Percentiles rank a stretch among this genome's conserved stretches.
phyloP scores from a whole-genome alignment of 2,113 vertebrate genomes.

The Mustelus asterias region DNA sequence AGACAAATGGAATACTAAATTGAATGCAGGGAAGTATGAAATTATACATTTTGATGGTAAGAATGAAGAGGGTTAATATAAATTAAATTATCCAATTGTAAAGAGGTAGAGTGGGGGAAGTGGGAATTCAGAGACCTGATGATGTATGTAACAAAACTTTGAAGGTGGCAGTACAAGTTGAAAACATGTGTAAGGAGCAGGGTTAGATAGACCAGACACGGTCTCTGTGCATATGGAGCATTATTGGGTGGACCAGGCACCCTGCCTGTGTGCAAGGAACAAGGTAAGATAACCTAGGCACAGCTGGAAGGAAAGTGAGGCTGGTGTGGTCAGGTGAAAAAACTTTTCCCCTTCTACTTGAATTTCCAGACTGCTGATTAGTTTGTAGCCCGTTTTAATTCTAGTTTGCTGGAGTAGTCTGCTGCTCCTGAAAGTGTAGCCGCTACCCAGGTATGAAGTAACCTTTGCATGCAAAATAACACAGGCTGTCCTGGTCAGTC shows the following conservation, averaged over 20 bases:
- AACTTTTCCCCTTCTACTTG: neutral
- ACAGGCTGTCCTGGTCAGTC: neutral
- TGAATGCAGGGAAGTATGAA: neutral
- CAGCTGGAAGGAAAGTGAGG: neutral
- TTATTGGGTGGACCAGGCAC: neutral
- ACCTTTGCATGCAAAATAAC: neutral
- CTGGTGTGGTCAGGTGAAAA: neutral
- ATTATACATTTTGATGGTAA: neutral
- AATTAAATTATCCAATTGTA: neutral
- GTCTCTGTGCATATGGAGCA: neutral
- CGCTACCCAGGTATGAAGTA: neutral
- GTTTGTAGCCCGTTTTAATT: neutral
- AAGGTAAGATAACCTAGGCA: neutral
- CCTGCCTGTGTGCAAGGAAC: neutral
- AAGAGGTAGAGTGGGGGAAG: neutral
- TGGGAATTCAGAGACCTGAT: neutral
- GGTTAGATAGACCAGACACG: neutral
- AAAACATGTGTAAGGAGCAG: neutral
- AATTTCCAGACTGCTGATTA: neutral
- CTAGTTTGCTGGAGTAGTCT: neutral
- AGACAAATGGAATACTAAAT: neutral
- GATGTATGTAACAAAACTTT: neutral
- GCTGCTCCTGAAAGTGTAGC: neutral
- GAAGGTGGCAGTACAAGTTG: neutral
- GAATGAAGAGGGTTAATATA: neutral